Evolutionary conservation across 2,113 vertebrate genomes (phyloP), one percentile per base, ranked within the genome.

Genomic region (Sebastes schlegelii): DNA sequence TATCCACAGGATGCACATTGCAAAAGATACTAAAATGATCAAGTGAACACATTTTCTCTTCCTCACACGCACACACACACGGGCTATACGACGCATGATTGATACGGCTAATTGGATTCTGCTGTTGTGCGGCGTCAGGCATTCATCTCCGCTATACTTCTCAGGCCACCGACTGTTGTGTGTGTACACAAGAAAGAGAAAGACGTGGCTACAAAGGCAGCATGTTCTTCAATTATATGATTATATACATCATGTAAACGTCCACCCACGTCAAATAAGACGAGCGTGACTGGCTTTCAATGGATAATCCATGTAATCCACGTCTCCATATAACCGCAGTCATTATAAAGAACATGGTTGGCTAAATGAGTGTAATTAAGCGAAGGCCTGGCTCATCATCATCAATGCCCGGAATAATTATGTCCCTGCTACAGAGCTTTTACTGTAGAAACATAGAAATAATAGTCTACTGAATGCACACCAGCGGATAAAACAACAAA

Each of bases 301-400:
- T 67, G 79, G 43, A 69, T 87, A 87, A 91, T 88, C 85, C 77
- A 77, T 72, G 45, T 80, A 86, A 92, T 89, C 72, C 82, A 70
- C 1, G 4, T 76, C 81, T 90, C 57, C 63, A 72, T 82, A 61
- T 74, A 78, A 61, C 57, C 68, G 54, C 52, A 71, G 74, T 83
- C 82, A 86, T 93, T 89, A 83, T 74, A 63, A 73, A 84, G 66
- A 88, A 88, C 81, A 84, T 55, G 80, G 68, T 63, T 67, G 86
- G 74, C 42, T 84, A 70, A 92, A 87, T 88, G 63, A 79, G 26
- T 67, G 49, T 83, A 86, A 84, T 85, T 84, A 86, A 87, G 83
- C 26, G 49, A 77, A 3, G n/a, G 49, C 63, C 57, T 74, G 80
- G 83, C 70, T 87, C 83, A 64, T 81, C 73, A 79, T 34, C 34